These are phyloP conservation scores for Brachionus sp. DNA, from an alignment of 1,140 invertebrate species.

Conservation along the genomic window DNA sequence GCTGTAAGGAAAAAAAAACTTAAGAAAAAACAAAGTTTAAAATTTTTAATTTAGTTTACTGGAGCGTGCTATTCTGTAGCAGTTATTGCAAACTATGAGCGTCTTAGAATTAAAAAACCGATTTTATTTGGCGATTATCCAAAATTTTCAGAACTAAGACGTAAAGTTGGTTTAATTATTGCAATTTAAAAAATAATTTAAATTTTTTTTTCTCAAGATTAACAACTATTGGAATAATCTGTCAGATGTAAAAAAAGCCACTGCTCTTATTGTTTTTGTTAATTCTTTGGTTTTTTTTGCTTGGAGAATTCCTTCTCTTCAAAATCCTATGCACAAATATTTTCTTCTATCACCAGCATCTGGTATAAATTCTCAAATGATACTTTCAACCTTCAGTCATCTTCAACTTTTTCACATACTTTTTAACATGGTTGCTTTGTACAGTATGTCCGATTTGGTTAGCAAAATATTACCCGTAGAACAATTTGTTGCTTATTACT, in stretches of 20 bases:
- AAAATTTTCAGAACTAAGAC: slow-evolving; percentile 17
- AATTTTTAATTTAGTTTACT: neutral
- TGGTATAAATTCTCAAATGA: slow-evolving; percentile 17
- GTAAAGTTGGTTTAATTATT: neutral
- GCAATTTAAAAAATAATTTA: neutral
- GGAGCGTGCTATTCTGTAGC: slow-evolving; percentile 8
- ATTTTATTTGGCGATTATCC: neutral
- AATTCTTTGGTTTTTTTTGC: slow-evolving; percentile 15
- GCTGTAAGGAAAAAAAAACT: neutral
- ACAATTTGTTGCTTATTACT: slow-evolving; percentile 42
- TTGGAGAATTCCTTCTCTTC: neutral
- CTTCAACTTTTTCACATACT: slow-evolving; percentile 17
- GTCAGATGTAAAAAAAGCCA: slow-evolving; percentile 36
- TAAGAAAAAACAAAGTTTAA: neutral
- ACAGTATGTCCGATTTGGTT: slow-evolving; percentile 34
- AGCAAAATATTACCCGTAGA: slow-evolving; percentile 8
- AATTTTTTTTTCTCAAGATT: slow-evolving; percentile 1
- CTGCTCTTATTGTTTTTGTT: neutral
- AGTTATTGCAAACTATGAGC: slow-evolving; percentile 5
- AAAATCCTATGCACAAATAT: neutral
- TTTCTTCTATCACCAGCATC: slow-evolving; percentile 20
- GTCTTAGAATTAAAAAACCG: neutral
- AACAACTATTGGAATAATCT: slow-evolving; percentile 23
- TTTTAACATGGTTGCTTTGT: slow-evolving; percentile 45
- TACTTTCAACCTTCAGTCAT: slow-evolving; percentile 37